Base-by-base conservation (phyloP, 2,797 vertebrate genomes). In the Acrocephalus scirpaceus region DNA sequence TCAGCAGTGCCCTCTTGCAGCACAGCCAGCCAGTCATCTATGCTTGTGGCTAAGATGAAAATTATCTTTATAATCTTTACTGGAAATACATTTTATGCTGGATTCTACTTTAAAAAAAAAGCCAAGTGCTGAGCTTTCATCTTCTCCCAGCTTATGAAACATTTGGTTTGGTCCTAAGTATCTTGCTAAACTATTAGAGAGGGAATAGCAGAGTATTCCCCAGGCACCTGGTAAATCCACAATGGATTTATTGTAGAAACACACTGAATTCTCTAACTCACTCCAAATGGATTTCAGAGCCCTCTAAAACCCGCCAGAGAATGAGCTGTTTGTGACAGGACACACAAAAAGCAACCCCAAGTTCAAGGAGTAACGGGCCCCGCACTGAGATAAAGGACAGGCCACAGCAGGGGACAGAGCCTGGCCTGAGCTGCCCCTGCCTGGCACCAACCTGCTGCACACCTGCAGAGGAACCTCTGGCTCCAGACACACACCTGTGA, bases 151-250 rank as follows among this genome's bases (percentile, higher is more conserved):
- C 78, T 91, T 70, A 51, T 14, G 48, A 88, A 88, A 69, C 29
- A 87, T n/a, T 56, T 86, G 20, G 36, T 94, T 94, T 97, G 96
- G 94, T 95, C 96, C 94, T 71, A 81, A 92, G 67, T 45, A 66
- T 85, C 69, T 83, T 51, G 62, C 79, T 91, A 86, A 80, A 79
- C 3, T 1, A 80, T 87, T 77, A 62, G 50, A 81, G 58, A 62
- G 73, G 69, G 89, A 83, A 90, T 11, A 92, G 66, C 79, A 83
- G 34, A 89, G 45, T 70, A 75, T 81, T 92, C 92, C 93, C 85
- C 73, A 92, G 90, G 92, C 93, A 94, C 80, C 77, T 54, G 48
- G 71, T 84, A 90, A 90, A 91, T 83, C 95, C 96, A 84, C 91
- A 89, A 69, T 70, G 89, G 91, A 89, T 95, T 93, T 86, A 88